phyloP scores from a whole-genome alignment of 2,797 vertebrate genomes.

The Linurgus olivaceus region DNA sequence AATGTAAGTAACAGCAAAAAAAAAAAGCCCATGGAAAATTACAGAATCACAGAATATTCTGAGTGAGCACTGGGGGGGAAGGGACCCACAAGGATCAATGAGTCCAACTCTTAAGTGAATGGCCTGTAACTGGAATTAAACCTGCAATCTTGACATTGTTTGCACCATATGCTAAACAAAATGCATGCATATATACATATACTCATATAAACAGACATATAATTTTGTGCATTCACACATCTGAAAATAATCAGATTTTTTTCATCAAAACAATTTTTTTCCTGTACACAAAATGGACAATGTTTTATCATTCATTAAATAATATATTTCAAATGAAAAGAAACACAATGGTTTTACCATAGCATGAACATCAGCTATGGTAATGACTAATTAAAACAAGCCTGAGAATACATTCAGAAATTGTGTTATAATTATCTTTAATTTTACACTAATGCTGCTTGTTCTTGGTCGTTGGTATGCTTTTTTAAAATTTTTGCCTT shows the following conservation, averaged over 20 bases:
- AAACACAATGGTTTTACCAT: neutral
- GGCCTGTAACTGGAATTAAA: neutral
- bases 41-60: neutral
- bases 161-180: neutral
- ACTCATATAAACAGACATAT: neutral
- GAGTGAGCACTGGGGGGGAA: neutral
- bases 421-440: neutral
- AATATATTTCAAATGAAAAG: neutral
- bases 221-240: neutral
- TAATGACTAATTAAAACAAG: neutral
- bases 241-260: neutral
- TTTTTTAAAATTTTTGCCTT: neutral
- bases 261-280: neutral
- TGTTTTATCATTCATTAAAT: neutral
- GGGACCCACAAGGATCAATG: accelerated
- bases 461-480: neutral
- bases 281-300: neutral
- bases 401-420: neutral
- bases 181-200: neutral
- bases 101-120: neutral
- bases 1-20: neutral
- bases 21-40: neutral
- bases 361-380: neutral
- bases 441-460: neutral
- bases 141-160: accelerated